Base-by-base conservation (phyloP, 2,888 invertebrate species). In the Drosophila anomelani region DNA sequence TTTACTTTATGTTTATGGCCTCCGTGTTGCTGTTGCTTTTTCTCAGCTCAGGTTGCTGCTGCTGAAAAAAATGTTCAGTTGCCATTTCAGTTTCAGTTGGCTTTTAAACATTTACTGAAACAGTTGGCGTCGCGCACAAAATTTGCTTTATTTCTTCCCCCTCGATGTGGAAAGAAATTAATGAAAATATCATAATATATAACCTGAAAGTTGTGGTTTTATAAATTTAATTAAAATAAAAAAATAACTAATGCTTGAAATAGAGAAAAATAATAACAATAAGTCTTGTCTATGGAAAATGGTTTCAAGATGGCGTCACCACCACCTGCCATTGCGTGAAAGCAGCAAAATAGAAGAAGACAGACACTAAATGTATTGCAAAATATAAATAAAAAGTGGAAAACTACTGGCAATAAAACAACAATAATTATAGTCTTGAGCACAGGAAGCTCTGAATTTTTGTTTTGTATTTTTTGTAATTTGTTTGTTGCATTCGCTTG, bases 71-170 rank as follows among this genome's bases (percentile, higher is more conserved):
- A 76, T 80, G 76, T 77, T 85, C 80, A 75, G 78, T 80, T 80
- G 85, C 79, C 80, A 84, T 77, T 82, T 78, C 80, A 49, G 81
- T 88, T 51, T 34, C 89, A 91, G 91, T 91, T 89, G 91, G 91
- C 90, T 91, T 91, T 91, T 81, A 84, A 91, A 90, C 91, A 90
- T 91, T 90, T 84, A 85, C 83, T 83, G 87, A 77, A 85, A 83
- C 86, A 91, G 90, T 90, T 88, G 90, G 85, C 89, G 85, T 77
- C 81, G 81, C 89, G 88, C 86, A 74, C 58, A 61, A 75, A 60
- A 66, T 43, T 63, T n/a, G 41, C 47, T 66, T 26, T 41, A 44
- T 41, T 34, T 58, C 43, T 51, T 34, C 0, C 9, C 51, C 8
- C 29, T 34, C 51, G 55, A 57, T 44, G 64, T 38, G 53, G 60